A percentile compares a stretch with the other conserved stretches of the same genome.
Evolutionary conservation across 1,140 invertebrate species (phyloP).

Genomic region (Planococcus citri): DNA sequence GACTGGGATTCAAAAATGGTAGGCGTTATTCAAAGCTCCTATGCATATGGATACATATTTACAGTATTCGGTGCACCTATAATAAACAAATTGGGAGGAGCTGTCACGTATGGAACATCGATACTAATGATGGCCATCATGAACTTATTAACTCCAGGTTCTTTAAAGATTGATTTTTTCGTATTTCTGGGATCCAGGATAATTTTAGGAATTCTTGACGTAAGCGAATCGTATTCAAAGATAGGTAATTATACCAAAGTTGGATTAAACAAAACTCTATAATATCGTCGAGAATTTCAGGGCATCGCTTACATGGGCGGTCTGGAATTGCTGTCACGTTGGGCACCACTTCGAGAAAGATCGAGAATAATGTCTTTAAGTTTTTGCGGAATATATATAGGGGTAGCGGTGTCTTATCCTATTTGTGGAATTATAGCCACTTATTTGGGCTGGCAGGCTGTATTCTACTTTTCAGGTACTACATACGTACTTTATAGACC

Average conservation of each 20-base stretch:
- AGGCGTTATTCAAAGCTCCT: conserved; percentile 43
- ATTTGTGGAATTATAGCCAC: neutral
- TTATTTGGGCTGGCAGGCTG: conserved; percentile 35
- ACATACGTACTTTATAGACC: no score
- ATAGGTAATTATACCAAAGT: no score
- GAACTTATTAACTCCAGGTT: neutral
- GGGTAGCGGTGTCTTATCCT: neutral
- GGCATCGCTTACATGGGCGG: conserved; percentile 43
- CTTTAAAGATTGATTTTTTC: neutral
- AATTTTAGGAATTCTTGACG: neutral
- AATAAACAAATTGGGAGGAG: conserved; percentile 39
- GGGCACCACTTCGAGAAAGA: conserved; percentile 71
- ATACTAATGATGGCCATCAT: neutral
- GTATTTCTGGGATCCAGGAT: neutral
- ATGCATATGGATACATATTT: conserved; percentile 53
- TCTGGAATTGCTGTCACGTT: conserved; percentile 65
- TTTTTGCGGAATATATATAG: conserved; percentile 56
- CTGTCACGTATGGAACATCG: conserved; percentile 32
- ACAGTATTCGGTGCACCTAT: conserved; percentile 46
- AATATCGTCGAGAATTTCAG: no score
- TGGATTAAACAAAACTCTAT: no score
- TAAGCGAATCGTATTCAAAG: no score
- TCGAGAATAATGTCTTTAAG: conserved; percentile 60
- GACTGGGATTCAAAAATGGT: conserved; percentile 42
- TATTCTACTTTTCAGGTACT: conserved; percentile 78